phyloP scores from a whole-genome alignment of 2,797 vertebrate species.

The Sparus aurata region DNA sequence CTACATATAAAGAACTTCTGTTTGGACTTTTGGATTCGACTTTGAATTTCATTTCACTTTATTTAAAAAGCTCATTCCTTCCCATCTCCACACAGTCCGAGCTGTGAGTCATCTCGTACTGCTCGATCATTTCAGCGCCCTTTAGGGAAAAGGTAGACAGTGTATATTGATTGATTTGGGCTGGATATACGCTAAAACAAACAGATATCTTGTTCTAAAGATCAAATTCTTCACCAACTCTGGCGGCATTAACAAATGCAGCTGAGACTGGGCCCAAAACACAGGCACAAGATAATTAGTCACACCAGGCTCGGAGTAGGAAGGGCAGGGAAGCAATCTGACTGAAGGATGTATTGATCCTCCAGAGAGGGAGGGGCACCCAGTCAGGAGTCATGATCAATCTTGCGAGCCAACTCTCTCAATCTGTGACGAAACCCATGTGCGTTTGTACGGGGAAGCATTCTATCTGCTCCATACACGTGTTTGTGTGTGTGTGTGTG shows the following conservation, averaged over 20 bases:
- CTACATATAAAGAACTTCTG: slow-evolving; percentile 9
- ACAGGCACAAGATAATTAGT: slow-evolving; percentile 84
- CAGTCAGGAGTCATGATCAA: slow-evolving; percentile 84
- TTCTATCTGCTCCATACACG: slow-evolving; percentile 55
- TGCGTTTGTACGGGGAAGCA: slow-evolving; percentile 58
- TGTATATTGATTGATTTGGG: slow-evolving; percentile 70
- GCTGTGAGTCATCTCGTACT: slow-evolving; percentile 58
- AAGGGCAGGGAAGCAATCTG: slow-evolving; percentile 82
- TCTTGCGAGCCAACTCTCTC: slow-evolving; percentile 80
- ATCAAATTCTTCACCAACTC: slow-evolving; percentile 70
- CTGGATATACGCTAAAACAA: slow-evolving; percentile 71
- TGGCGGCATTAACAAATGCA: slow-evolving; percentile 76
- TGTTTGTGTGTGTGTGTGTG: slow-evolving; percentile 18
- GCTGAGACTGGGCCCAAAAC: slow-evolving; percentile 76
- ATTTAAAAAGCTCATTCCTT: slow-evolving; percentile 30
- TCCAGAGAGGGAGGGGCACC: slow-evolving; percentile 74
- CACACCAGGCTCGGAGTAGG: slow-evolving; percentile 76
- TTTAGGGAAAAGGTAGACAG: slow-evolving; percentile 66
- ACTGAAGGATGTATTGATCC: slow-evolving; percentile 86
- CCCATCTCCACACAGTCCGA: background rate
- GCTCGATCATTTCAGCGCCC: slow-evolving; percentile 63
- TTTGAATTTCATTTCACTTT: slow-evolving; percentile 46
- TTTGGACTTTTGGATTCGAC: slow-evolving; percentile 32
- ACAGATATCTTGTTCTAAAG: slow-evolving; percentile 75
- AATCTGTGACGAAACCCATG: slow-evolving; percentile 79